These are phyloP conservation scores for Amia ocellicauda DNA, from an alignment of 2,113 vertebrate genomes.

Conservation along the genomic window DNA sequence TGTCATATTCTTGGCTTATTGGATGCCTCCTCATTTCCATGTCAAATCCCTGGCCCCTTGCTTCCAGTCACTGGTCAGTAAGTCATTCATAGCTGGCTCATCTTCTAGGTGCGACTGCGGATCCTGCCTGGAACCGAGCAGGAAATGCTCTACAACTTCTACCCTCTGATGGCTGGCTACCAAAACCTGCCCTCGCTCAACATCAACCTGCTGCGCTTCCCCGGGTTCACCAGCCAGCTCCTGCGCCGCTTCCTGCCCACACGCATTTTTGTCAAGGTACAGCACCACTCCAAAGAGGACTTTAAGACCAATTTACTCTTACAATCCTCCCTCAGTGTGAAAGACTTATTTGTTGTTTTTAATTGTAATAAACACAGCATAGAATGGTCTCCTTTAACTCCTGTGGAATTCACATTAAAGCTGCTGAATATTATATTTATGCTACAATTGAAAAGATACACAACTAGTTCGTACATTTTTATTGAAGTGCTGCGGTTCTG, in stretches of 20 bases:
- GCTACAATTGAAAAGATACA: neutral
- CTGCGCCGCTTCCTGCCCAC: slow-evolving; percentile 87
- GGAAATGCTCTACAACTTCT: slow-evolving; percentile 94
- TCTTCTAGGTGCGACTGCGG: slow-evolving; percentile 80
- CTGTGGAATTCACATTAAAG: no score
- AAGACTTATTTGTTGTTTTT: neutral
- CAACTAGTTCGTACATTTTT: neutral
- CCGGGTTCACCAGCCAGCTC: slow-evolving; percentile 70
- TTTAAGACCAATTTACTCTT: neutral
- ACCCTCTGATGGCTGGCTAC: slow-evolving; percentile 94
- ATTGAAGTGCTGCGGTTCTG: neutral
- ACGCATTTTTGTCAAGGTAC: slow-evolving; percentile 94
- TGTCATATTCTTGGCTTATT: no score
- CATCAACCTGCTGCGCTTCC: slow-evolving; percentile 78
- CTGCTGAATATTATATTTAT: no score
- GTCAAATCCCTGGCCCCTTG: no score
- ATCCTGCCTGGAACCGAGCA: slow-evolving; percentile 88
- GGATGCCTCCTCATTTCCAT: no score
- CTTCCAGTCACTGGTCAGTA: no score
- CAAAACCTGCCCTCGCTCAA: slow-evolving; percentile 88
- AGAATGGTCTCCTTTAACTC: no score
- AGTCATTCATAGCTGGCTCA: no score
- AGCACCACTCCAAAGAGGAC: neutral
- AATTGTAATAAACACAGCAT: no score
- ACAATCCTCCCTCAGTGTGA: no score